phyloP scores from a whole-genome alignment of 2,888 invertebrate genomes.

The Ctenicera cuprea region DNA sequence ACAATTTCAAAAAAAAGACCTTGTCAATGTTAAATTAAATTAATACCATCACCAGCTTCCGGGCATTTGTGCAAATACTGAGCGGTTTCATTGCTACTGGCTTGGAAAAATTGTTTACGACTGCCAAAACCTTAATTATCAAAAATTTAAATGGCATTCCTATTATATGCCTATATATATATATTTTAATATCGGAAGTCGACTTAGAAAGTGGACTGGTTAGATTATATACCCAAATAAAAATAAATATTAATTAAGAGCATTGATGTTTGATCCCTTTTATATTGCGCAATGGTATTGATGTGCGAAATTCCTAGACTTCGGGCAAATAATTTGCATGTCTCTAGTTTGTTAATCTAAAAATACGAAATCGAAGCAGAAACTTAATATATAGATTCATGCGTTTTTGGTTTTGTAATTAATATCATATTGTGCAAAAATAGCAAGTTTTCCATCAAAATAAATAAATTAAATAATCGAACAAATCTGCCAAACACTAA shows the following conservation, averaged over 20 bases:
- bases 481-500: too few species aligned
- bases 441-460: too few species aligned
- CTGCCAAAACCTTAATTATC: conserved; percentile 19
- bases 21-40: conserved; percentile 13
- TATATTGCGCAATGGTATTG: conserved; percentile 10
- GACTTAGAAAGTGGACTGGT: conserved; percentile 31
- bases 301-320: conserved; percentile 17
- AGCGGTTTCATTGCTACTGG: conserved; percentile 14
- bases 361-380: not conserved
- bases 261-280: conserved; percentile 20
- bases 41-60: conserved; percentile 23
- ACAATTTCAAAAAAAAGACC: not conserved
- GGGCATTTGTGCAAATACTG: conserved; percentile 8
- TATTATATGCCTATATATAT: conserved; percentile 22
- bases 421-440: too few species aligned
- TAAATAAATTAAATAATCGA: too few species aligned
- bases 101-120: conserved; percentile 15
- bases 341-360: not conserved
- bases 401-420: too few species aligned
- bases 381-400: too few species aligned
- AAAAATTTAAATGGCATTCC: conserved; percentile 18
- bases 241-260: conserved; percentile 21
- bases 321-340: not conserved
- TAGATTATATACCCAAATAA: conserved; percentile 20
- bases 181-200: conserved; percentile 14